Evolutionary conservation across 2,888 invertebrate species (phyloP).

Genomic region (Phorcus lineatus): DNA sequence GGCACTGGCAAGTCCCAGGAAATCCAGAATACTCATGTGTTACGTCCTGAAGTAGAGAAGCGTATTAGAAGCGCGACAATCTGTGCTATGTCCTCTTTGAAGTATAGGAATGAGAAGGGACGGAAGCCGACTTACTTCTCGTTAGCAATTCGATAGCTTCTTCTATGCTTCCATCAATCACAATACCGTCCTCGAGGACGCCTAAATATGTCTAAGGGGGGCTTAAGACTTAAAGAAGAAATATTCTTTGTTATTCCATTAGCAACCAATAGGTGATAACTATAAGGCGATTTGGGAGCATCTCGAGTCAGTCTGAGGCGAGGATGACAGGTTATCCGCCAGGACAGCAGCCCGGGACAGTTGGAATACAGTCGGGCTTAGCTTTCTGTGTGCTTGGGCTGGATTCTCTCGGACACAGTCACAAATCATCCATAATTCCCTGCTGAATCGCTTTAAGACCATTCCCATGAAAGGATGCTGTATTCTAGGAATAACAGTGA

Average conservation of each 20-base stretch:
- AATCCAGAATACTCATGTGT: too few species aligned
- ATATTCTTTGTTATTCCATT: conserved; percentile 16
- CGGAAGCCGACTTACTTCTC: not conserved
- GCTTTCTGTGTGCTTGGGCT: too few species aligned
- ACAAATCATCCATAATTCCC: too few species aligned
- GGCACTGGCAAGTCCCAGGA: too few species aligned
- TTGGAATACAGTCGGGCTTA: too few species aligned
- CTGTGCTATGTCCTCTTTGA: not conserved
- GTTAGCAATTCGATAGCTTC: conserved; percentile 7
- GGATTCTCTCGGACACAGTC: too few species aligned
- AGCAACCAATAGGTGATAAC: conserved; percentile 8
- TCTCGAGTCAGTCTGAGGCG: too few species aligned
- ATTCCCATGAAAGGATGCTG: too few species aligned
- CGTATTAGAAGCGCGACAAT: too few species aligned
- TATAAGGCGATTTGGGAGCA: not conserved
- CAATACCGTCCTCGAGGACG: not conserved
- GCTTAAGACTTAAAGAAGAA: not conserved
- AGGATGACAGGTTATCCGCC: not conserved
- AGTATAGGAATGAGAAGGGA: not conserved
- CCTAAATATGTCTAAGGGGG: conserved; percentile 2
- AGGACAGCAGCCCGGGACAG: not conserved
- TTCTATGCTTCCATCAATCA: conserved; percentile 4
- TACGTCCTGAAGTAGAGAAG: too few species aligned
- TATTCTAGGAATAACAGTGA: too few species aligned
- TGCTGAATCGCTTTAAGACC: too few species aligned